A percentile compares a stretch with the other conserved stretches of the same genome.
These are phyloP conservation scores for Orius insidiosus DNA, from an alignment of 1,140 invertebrate species.

Conservation along the genomic window DNA sequence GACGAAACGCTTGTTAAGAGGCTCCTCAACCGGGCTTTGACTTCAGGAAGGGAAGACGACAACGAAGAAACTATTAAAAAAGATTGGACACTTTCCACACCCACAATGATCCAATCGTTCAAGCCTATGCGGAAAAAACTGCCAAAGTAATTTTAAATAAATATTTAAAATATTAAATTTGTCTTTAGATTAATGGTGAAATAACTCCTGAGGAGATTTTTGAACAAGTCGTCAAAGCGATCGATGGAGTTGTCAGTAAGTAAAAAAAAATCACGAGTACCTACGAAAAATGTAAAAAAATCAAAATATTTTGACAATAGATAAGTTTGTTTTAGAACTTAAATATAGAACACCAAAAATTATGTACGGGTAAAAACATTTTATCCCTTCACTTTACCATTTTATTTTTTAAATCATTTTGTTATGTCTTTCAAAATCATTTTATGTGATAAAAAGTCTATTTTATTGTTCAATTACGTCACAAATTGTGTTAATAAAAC, in stretches of 20 bases:
- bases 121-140: conserved; percentile 64
- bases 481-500: no score
- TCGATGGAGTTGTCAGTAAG: conserved; percentile 20
- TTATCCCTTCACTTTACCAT: no score
- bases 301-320: conserved; percentile 3
- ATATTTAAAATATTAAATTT: conserved; percentile 10
- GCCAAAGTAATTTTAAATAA: conserved; percentile 40
- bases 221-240: conserved; percentile 14
- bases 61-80: conserved; percentile 92
- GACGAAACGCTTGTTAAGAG: conserved; percentile 72
- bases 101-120: conserved; percentile 77
- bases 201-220: conserved; percentile 14
- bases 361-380: no score
- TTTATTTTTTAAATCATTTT: no score
- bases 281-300: not conserved
- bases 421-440: no score
- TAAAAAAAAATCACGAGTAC: conserved; percentile 3
- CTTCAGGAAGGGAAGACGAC: conserved; percentile 87
- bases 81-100: conserved; percentile 82
- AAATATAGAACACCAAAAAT: no score
- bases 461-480: no score
- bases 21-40: conserved; percentile 68
- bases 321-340: not conserved
- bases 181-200: conserved; percentile 17
- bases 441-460: no score